Percentiles rank a stretch among this genome's conserved stretches.
Conservation (phyloP, 2,888 invertebrate species). For the Barypeithes pellucidus region DNA sequence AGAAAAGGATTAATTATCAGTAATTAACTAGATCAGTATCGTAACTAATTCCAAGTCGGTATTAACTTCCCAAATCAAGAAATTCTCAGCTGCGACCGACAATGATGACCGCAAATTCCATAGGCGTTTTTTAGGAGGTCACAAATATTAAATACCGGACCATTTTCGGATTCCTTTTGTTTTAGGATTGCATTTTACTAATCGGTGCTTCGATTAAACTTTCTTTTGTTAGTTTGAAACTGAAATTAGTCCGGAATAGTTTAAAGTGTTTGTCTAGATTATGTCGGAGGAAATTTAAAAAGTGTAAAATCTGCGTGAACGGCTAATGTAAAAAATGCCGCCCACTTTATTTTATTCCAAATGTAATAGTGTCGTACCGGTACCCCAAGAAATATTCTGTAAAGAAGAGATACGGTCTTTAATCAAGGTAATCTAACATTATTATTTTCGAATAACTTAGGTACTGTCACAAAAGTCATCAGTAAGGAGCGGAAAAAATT, state of each 20-base stretch:
- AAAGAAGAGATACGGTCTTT: neutral
- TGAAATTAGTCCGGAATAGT: slow-evolving; percentile 20
- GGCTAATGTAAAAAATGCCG: neutral
- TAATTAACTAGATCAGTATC: no score
- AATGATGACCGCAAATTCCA: slow-evolving; percentile 37
- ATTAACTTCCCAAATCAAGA: no score
- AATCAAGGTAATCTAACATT: slow-evolving; percentile 6
- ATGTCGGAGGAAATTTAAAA: neutral
- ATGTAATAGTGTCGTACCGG: slow-evolving; percentile 1
- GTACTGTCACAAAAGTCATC: no score
- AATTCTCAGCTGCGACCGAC: no score
- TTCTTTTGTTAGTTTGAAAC: slow-evolving; percentile 28
- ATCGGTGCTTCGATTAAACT: slow-evolving; percentile 18
- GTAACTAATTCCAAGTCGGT: no score
- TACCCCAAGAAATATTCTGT: neutral
- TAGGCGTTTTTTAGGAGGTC: slow-evolving; percentile 31
- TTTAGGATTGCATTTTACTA: slow-evolving; percentile 1
- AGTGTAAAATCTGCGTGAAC: neutral
- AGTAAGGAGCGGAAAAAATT: no score
- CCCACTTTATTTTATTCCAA: neutral
- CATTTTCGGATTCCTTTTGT: slow-evolving; percentile 22
- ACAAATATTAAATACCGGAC: slow-evolving; percentile 18
- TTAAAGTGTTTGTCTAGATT: neutral
- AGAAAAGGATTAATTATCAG: no score
- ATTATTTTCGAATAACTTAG: no score